Conservation (phyloP, 2,113 vertebrate genomes). For the Montifringilla adamsi region DNA sequence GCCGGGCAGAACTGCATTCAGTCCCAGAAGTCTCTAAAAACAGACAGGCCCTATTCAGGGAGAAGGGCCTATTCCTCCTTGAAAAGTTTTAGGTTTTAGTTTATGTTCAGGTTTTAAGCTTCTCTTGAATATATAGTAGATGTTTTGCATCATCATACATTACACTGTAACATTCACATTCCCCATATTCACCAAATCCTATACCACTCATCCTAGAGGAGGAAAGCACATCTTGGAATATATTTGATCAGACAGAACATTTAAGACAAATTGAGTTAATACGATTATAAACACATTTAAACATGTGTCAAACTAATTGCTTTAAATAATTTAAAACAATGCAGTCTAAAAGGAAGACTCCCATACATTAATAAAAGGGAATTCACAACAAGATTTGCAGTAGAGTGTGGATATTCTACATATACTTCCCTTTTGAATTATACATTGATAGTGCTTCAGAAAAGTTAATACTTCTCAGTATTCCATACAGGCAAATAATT, state of each 20-base stretch:
- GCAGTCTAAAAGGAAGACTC: background rate
- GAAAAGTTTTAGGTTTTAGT: background rate
- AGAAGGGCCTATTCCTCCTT: background rate
- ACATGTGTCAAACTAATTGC: background rate
- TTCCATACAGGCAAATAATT: constrained; percentile 9
- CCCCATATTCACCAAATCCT: background rate
- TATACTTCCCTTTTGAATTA: background rate
- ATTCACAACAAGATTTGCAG: background rate
- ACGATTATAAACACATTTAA: background rate
- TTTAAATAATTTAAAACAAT: background rate
- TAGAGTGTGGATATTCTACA: background rate
- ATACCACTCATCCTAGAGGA: background rate
- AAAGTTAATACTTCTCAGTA: background rate
- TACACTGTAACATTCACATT: background rate
- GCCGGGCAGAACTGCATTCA: background rate
- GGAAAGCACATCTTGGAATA: background rate
- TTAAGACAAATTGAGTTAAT: background rate
- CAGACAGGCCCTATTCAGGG: background rate
- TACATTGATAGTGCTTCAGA: background rate
- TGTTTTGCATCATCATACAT: background rate
- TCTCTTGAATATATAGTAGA: background rate
- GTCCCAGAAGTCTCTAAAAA: background rate
- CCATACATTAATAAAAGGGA: background rate
- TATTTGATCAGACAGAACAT: background rate
- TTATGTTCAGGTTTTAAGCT: background rate